Conservation (phyloP, 1,140 invertebrate genomes). For the Caenorhabditis briggsae region DNA sequence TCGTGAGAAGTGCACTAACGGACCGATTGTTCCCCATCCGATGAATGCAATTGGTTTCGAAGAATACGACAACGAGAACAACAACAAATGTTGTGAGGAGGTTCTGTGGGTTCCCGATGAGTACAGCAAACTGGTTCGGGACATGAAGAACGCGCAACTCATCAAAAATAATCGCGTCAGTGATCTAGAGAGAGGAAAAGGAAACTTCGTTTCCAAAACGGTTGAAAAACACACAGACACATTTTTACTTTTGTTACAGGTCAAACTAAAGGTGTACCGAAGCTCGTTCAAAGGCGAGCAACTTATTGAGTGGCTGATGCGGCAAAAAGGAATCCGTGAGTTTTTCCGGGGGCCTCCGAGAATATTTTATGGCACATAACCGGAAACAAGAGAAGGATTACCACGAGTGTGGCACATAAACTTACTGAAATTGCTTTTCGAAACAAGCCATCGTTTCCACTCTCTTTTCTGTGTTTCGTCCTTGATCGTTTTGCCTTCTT, state of each 20-base stretch:
- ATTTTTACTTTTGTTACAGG: constrained; percentile 15
- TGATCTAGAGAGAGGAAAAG: constrained; percentile 5
- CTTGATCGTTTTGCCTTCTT: not conserved
- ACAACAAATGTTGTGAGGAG: constrained; percentile 48
- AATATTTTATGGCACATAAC: constrained; percentile 9
- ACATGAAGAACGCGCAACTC: constrained; percentile 56
- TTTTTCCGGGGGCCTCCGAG: not conserved
- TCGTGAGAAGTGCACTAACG: constrained; percentile 17
- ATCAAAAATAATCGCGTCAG: constrained; percentile 55
- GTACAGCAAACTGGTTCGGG: constrained; percentile 43
- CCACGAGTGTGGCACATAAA: constrained; percentile 42
- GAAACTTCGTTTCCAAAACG: too few species aligned
- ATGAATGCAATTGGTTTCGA: constrained; percentile 45
- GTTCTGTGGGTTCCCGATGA: constrained; percentile 46
- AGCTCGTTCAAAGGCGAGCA: constrained; percentile 79
- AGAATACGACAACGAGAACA: constrained; percentile 30
- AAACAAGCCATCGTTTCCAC: not conserved
- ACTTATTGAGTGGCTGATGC: constrained; percentile 79
- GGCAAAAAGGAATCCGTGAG: constrained; percentile 78
- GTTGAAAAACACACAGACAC: not conserved
- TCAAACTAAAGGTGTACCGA: constrained; percentile 72
- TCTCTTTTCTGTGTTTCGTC: not conserved
- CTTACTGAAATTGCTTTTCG: constrained; percentile 29
- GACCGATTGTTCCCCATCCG: constrained; percentile 5
- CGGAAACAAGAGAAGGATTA: constrained; percentile 21